Percentiles rank a stretch among this genome's conserved stretches.
Evolutionary conservation across 2,113 vertebrate species (phyloP).

Genomic region (Chauna torquata): DNA sequence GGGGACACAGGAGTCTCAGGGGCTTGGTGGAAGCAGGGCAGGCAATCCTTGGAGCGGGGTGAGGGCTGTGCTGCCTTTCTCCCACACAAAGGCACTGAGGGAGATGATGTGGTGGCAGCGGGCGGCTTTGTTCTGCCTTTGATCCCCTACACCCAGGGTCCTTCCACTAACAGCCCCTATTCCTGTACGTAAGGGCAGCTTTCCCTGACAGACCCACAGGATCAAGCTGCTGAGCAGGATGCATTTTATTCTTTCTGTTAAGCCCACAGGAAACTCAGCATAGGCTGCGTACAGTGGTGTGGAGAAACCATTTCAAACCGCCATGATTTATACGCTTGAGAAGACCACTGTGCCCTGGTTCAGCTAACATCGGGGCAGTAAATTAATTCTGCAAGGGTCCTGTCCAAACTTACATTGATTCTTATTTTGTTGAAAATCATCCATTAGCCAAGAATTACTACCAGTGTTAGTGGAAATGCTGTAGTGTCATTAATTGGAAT

Average conservation of each 20-base stretch:
- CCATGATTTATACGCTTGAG: conserved; percentile 40
- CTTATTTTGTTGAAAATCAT: conserved; percentile 74
- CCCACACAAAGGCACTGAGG: background rate
- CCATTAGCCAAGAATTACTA: conserved; percentile 79
- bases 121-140: background rate
- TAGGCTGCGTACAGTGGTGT: background rate
- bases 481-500: conserved; percentile 80
- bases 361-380: background rate
- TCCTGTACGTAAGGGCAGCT: background rate
- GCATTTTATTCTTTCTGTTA: background rate
- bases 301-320: conserved; percentile 6
- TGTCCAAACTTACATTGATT: conserved; percentile 75
- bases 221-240: background rate
- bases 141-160: background rate
- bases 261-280: background rate
- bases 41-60: background rate
- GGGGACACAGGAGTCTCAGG: background rate
- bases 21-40: background rate
- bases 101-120: background rate
- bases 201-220: rapidly evolving
- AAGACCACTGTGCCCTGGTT: conserved; percentile 26
- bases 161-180: background rate
- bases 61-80: background rate
- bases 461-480: conserved; percentile 72
- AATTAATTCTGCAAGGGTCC: conserved; percentile 70